phyloP scores from a whole-genome alignment of 2,888 invertebrate species.

The Ochropleura leucogaster region DNA sequence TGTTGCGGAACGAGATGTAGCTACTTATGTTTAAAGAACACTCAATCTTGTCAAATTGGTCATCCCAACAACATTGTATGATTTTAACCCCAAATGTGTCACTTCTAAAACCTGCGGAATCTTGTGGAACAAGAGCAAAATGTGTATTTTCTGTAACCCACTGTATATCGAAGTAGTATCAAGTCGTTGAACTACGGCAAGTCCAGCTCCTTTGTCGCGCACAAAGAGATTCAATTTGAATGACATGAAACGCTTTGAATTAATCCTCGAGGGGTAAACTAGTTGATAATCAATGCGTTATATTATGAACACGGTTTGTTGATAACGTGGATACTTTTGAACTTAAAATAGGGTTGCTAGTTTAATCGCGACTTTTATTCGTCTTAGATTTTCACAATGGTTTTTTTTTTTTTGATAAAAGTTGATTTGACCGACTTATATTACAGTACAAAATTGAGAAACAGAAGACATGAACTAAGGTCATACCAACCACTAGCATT shows the following conservation, averaged over 20 bases:
- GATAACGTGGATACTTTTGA: constrained; percentile 73
- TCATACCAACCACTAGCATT: not conserved
- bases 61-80: not conserved
- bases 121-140: constrained; percentile 14
- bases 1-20: not conserved
- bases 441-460: not conserved
- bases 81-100: not conserved
- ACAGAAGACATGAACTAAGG: not conserved
- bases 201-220: constrained; percentile 65
- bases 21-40: not conserved
- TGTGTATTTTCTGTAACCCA: constrained; percentile 21
- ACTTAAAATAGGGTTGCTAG: constrained; percentile 57
- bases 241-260: constrained; percentile 68
- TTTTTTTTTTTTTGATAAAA: not conserved
- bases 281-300: constrained; percentile 72
- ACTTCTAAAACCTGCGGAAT: not conserved
- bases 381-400: not conserved
- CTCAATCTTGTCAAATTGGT: constrained; percentile 1
- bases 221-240: constrained; percentile 68
- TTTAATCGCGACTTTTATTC: not conserved
- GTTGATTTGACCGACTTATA: not conserved
- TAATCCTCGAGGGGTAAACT: constrained; percentile 63
- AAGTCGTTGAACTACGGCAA: constrained; percentile 61
- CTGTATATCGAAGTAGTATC: constrained; percentile 17
- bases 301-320: constrained; percentile 72